Base-by-base conservation (phyloP, 2,888 invertebrate species). In the Drosophila eohydei region DNA sequence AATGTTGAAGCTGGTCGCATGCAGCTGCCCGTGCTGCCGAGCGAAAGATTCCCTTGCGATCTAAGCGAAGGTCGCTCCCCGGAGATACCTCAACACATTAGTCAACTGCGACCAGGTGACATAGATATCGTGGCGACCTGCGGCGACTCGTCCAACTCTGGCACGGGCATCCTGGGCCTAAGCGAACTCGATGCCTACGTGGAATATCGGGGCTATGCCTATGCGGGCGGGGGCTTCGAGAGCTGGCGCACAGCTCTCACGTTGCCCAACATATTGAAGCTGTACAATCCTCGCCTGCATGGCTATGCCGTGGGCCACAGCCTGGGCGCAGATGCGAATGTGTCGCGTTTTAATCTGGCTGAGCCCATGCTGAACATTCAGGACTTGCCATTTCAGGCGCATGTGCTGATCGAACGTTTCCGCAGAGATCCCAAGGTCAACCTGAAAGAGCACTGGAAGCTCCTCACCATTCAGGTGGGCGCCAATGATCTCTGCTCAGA, bases 281-380 rank as follows among this genome's bases (percentile, higher is more conserved):
- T 94, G 79, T 95, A 94, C 89, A 95, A 95, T 91, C 94, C 95
- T 0, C 93, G 94, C 44, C 86, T 95, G 32, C 91, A 95, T 59
- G 95, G 95, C 0, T 95, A 94, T 78, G 93, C 95, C 0, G 68
- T 93, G 1, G 91, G 91, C 2, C 94, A 94, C 81, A 93, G 94
- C 0, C 87, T 93, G n/a, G 90, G 93, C 0, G 91, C 91, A 28
- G 92, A 94, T 54, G 58, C 40, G 9, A 75, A 90, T 38, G 66
- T 32, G 5, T 57, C 79, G 4, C 85, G 88, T 58, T 94, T 95
- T 61, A 95, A 95, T 85, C 93, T 95, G 0, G 95, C 94, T 4
- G 95, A 95, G 88, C 83, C 91, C 34, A 94, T 93, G 3, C 94
- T 95, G 0, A 93, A 94, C 92, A 94, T 94, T 0, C 86, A 90